Conservation (phyloP, 2,888 invertebrate genomes). For the Darwinula stevensoni region DNA sequence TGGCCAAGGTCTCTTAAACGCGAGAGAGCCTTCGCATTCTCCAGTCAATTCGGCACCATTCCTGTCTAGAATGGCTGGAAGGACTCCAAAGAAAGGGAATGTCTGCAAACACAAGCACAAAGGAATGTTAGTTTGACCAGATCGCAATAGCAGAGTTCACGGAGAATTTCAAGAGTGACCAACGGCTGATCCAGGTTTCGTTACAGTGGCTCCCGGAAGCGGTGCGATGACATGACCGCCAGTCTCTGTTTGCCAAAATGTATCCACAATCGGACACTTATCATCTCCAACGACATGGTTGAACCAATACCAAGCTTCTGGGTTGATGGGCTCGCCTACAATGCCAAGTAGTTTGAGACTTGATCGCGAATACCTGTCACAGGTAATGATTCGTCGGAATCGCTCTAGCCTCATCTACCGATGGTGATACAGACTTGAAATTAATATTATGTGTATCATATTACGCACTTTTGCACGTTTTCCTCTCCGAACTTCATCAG, state of each 20-base stretch:
- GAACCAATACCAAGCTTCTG: constrained; percentile 95
- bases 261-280: constrained; percentile 59
- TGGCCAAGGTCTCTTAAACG: constrained; percentile 87
- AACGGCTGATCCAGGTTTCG: constrained; percentile 94
- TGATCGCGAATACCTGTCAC: background rate
- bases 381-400: too few relatives aligned
- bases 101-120: too few relatives aligned
- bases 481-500: constrained; percentile 79
- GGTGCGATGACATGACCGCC: constrained; percentile 92
- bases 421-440: too few relatives aligned
- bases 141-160: too few relatives aligned
- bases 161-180: too few relatives aligned
- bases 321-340: constrained; percentile 96
- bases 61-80: constrained; percentile 16
- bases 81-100: constrained; percentile 26
- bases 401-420: too few relatives aligned
- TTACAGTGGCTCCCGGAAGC: constrained; percentile 75
- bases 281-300: constrained; percentile 24
- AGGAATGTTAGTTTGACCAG: too few relatives aligned
- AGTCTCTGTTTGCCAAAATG: constrained; percentile 99
- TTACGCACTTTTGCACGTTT: background rate
- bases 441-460: too few relatives aligned
- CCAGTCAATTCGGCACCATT: constrained; percentile 12
- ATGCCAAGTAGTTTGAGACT: constrained; percentile 58
- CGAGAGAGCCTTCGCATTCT: constrained; percentile 22